Evolutionary conservation across 1,140 invertebrate species (phyloP).

Genomic region (Trichonephila clavata): DNA sequence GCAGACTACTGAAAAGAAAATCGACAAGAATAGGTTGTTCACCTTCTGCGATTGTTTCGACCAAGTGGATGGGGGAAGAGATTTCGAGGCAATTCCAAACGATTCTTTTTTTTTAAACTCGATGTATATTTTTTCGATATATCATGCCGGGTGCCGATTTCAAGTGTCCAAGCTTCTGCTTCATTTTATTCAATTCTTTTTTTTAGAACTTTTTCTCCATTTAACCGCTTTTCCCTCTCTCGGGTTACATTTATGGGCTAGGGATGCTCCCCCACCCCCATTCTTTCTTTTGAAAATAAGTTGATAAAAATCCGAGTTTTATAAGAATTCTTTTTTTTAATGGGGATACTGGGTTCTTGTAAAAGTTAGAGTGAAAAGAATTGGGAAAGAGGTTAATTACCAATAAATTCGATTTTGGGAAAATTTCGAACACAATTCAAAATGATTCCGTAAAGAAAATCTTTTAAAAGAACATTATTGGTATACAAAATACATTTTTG

Average conservation of each 20-base stretch:
- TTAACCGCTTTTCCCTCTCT: neutral
- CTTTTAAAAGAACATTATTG: too few relatives aligned
- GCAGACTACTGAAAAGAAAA: constrained; percentile 20
- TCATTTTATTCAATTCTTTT: neutral
- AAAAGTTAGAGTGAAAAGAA: too few relatives aligned
- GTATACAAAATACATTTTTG: too few relatives aligned
- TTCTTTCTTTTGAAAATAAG: too few relatives aligned
- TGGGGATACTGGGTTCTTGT: too few relatives aligned
- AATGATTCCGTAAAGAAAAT: too few relatives aligned
- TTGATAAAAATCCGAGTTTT: too few relatives aligned
- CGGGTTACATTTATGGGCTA: neutral
- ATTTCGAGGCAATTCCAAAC: neutral
- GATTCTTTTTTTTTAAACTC: constrained; percentile 2
- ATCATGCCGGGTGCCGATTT: neutral
- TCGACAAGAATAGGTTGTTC: constrained; percentile 34
- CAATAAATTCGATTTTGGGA: too few relatives aligned
- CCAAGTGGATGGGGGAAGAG: neutral
- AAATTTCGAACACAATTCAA: too few relatives aligned
- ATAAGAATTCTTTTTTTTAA: too few relatives aligned
- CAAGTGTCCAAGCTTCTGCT: neutral
- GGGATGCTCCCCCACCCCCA: neutral
- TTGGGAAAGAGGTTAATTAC: too few relatives aligned
- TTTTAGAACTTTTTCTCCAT: neutral
- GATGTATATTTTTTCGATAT: neutral
- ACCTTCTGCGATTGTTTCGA: constrained; percentile 11